Conservation (phyloP, 1,140 invertebrate genomes). For the Chlorops oryzae region DNA sequence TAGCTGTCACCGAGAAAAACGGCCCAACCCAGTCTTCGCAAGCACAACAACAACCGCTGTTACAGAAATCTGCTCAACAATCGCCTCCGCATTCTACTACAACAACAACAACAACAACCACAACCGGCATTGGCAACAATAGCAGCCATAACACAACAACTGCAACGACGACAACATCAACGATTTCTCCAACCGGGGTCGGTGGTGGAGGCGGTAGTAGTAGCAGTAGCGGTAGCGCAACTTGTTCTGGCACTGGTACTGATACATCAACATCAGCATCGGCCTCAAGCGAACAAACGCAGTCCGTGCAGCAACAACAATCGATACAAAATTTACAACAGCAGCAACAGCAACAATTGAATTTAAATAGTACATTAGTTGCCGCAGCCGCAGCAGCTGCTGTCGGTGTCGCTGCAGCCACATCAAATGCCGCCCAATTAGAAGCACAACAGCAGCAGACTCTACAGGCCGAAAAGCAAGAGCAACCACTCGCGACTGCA, state of each 20-base stretch:
- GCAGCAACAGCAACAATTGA: slow-evolving; percentile 27
- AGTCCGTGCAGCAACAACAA: slow-evolving; percentile 27
- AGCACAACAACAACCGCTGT: slow-evolving; percentile 33
- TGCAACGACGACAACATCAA: slow-evolving; percentile 32
- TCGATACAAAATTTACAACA: slow-evolving; percentile 31
- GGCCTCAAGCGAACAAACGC: background rate
- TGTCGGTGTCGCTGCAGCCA: slow-evolving; percentile 20
- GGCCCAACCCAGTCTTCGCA: slow-evolving; percentile 35
- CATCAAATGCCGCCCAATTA: slow-evolving; percentile 25
- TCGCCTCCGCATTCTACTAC: no score
- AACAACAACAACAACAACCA: no score
- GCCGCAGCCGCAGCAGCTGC: slow-evolving; percentile 27
- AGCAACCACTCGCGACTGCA: slow-evolving; percentile 6
- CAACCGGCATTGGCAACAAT: no score
- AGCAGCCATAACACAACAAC: slow-evolving; percentile 4
- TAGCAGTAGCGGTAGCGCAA: slow-evolving; percentile 21
- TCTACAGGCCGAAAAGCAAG: slow-evolving; percentile 17
- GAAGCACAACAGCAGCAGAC: slow-evolving; percentile 26
- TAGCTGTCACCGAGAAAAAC: slow-evolving; percentile 44
- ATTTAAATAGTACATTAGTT: slow-evolving; percentile 26
- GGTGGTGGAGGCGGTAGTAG: slow-evolving; percentile 3
- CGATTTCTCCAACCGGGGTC: slow-evolving; percentile 12
- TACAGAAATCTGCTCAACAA: slow-evolving; percentile 35
- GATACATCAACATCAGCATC: slow-evolving; percentile 10
- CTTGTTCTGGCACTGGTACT: slow-evolving; percentile 19